Evolutionary conservation across 1,140 invertebrate species (phyloP).

Genomic region (Contarinia nasturtii): DNA sequence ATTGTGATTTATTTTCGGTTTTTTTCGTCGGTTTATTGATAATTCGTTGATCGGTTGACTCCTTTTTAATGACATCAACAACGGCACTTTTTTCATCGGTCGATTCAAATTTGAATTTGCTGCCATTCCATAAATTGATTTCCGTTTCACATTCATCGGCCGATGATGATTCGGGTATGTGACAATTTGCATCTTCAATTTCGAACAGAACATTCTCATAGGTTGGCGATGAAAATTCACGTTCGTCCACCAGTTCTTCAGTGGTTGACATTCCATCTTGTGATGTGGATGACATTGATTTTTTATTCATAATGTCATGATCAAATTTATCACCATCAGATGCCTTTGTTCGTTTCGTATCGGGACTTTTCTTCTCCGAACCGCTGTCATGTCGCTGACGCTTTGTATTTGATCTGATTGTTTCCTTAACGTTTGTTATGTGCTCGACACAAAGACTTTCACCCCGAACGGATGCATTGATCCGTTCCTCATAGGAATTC

Average conservation of each 20-base stretch:
- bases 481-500: slow-evolving; percentile 46
- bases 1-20: slow-evolving; percentile 1
- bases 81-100: background rate
- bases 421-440: slow-evolving; percentile 4
- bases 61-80: slow-evolving; percentile 9
- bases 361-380: slow-evolving; percentile 24
- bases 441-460: slow-evolving; percentile 11
- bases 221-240: background rate
- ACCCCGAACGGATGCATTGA: slow-evolving; percentile 34
- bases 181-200: background rate
- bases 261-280: background rate
- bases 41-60: slow-evolving; percentile 9
- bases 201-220: background rate
- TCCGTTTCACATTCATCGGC: slow-evolving; percentile 7
- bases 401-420: slow-evolving; percentile 18
- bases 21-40: background rate
- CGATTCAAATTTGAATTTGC: background rate
- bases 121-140: slow-evolving; percentile 6
- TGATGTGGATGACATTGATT: background rate
- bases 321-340: slow-evolving; percentile 9
- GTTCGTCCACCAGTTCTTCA: background rate
- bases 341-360: slow-evolving; percentile 19
- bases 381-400: slow-evolving; percentile 33
- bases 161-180: slow-evolving; percentile 3
- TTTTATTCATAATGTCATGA: background rate